These are phyloP conservation scores for Muscicapa striata DNA, from an alignment of 2,797 vertebrate genomes.

Conservation along the genomic window DNA sequence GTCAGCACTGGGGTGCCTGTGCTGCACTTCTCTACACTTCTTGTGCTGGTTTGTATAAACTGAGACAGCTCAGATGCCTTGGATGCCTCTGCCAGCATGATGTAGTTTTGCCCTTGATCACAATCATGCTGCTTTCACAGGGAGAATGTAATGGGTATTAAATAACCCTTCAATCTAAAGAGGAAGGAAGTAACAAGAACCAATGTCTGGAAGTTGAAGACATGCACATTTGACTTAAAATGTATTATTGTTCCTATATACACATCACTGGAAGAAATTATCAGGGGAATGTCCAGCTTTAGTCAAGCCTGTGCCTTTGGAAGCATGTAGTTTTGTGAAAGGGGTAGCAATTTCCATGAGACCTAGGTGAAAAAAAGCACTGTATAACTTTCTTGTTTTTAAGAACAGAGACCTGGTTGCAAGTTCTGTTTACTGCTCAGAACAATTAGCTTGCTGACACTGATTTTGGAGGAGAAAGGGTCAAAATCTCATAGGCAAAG, in stretches of 20 bases:
- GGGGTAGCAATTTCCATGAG: not conserved
- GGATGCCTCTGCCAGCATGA: conserved; percentile 50
- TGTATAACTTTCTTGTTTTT: not conserved
- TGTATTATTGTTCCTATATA: not conserved
- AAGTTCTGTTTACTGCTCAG: not conserved
- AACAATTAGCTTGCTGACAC: not conserved
- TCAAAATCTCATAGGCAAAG: not conserved
- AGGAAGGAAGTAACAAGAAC: conserved; percentile 37
- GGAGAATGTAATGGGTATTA: not conserved
- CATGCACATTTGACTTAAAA: not conserved
- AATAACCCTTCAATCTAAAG: conserved; percentile 16
- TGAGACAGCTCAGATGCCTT: conserved; percentile 31
- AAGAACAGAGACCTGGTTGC: not conserved
- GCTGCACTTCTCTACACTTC: not conserved
- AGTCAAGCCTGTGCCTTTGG: not conserved
- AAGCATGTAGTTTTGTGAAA: not conserved
- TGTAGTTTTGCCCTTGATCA: conserved; percentile 34
- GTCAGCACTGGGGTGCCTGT: not conserved
- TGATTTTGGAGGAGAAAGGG: not conserved
- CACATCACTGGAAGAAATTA: not conserved
- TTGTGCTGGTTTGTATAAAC: conserved; percentile 12
- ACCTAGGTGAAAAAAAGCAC: not conserved
- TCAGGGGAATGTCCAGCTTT: not conserved
- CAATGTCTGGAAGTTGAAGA: conserved; percentile 2
- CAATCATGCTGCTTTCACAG: not conserved